Evolutionary conservation across 1,140 invertebrate species (phyloP).

Genomic region (Diorhabda sublineata): DNA sequence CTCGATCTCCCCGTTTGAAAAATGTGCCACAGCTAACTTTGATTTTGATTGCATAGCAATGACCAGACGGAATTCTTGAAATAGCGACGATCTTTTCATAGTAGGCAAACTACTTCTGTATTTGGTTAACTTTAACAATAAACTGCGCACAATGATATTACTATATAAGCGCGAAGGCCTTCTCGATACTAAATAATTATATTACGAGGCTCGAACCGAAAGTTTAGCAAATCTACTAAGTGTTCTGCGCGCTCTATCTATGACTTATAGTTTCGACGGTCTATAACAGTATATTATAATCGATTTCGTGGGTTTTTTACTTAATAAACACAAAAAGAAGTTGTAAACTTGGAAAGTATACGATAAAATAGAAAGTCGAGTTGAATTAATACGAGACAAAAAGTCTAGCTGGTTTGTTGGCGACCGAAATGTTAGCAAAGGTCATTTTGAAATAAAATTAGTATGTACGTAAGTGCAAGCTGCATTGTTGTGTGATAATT

Average conservation of each 20-base stretch:
- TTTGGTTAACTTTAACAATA: conserved; percentile 33
- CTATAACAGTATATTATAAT: too few species aligned
- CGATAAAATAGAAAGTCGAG: neutral
- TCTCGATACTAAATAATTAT: neutral
- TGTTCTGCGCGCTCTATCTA: too few species aligned
- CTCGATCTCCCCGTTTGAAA: conserved; percentile 9
- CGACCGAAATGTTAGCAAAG: conserved; percentile 17
- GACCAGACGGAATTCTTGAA: conserved; percentile 28
- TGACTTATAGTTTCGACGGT: too few species aligned
- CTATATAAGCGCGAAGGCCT: conserved; percentile 28
- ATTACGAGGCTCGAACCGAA: neutral
- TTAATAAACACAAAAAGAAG: too few species aligned
- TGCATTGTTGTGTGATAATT: conserved; percentile 19
- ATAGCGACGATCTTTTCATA: conserved; percentile 27
- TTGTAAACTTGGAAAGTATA: too few species aligned
- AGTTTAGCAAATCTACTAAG: neutral
- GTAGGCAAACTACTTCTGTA: conserved; percentile 35
- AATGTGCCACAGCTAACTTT: conserved; percentile 20
- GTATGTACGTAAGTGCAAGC: conserved; percentile 15
- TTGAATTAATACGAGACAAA: conserved; percentile 3
- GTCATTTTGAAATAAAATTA: conserved; percentile 16
- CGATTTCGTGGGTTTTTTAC: too few species aligned
- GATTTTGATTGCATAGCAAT: conserved; percentile 25
- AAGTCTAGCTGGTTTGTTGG: conserved; percentile 15
- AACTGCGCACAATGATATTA: conserved; percentile 25